A percentile compares a stretch with the other conserved stretches of the same genome.
Evolutionary conservation across 2,797 vertebrate species (phyloP).

Genomic region (Sylvilagus floridanus): DNA sequence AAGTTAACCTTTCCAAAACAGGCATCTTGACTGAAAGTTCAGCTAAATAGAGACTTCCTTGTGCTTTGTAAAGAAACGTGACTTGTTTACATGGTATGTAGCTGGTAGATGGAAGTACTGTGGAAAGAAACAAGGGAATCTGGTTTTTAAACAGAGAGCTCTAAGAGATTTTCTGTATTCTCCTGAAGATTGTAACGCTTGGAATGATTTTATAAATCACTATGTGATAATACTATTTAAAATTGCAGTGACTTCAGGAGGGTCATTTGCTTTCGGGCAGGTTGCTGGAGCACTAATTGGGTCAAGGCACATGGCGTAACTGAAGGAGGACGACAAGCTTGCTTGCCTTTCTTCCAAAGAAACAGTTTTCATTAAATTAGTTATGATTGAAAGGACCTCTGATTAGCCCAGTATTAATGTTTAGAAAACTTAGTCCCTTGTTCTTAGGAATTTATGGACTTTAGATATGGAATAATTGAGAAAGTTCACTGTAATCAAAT

Average conservation of each 20-base stretch:
- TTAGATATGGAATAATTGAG: slow-evolving; percentile 40
- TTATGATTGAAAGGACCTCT: slow-evolving; percentile 22
- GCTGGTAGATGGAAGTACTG: neutral
- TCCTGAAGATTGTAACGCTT: slow-evolving; percentile 12
- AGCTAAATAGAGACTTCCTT: neutral
- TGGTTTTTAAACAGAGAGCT: neutral
- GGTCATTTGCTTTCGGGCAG: slow-evolving; percentile 1
- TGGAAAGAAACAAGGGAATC: neutral
- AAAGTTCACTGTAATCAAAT: slow-evolving; percentile 10
- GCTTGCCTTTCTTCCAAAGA: neutral
- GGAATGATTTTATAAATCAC: neutral
- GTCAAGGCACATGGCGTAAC: neutral
- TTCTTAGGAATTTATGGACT: neutral
- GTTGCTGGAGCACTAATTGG: neutral
- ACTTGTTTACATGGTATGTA: neutral
- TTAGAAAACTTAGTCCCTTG: neutral
- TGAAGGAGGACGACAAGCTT: neutral
- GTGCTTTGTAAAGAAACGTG: slow-evolving; percentile 26
- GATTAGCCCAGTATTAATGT: neutral
- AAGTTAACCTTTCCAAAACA: no score
- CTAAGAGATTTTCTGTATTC: slow-evolving; percentile 44
- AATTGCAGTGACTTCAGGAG: slow-evolving; percentile 5
- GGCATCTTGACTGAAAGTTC: neutral
- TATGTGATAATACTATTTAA: slow-evolving; percentile 3
- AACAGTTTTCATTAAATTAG: slow-evolving; percentile 44